Base-by-base conservation (phyloP, 2,113 vertebrate genomes). In the Larimichthys crocea region DNA sequence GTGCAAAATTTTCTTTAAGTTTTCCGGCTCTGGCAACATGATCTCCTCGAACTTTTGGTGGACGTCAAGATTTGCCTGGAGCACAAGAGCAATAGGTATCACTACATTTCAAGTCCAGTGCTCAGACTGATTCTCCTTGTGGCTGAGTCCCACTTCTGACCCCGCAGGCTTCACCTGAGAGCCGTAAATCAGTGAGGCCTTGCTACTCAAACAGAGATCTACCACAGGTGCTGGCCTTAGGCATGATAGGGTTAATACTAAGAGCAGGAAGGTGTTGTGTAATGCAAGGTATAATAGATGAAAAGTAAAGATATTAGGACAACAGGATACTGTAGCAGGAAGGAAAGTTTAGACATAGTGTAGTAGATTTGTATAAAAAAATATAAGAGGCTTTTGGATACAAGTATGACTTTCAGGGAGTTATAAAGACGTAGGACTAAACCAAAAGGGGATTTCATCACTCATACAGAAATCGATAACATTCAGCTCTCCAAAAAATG, bases 171-270 rank as follows among this genome's bases (percentile, higher is more conserved):
- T 82, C 86, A 83, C 70, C 88, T 86, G 84, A 75, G n/a, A 82
- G 86, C 57, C 26, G 74, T 91, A 87, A 79, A 90, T 92, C 84
- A 84, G 52, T 4, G 10, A 71, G 31, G 11, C 22, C 35, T 40
- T 35, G 44, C 14, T 78, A 49, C 46, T n/a, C 71, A 48, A 81
- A 74, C 72, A 86, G 61, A 70, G 19, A 78, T 24, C 49, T 42
- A 61, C 12, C 77, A 73, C 87, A 94, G 87, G 76, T 90, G 88
- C 50, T 52, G 61, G 85, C 79, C 74, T 79, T 1, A 70, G 63
- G 85, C 29, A 20, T 0, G 26, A 5, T 5, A 19, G 8, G 4
- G 53, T 48, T 62, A 63, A 50, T 14, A 22, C 5, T 3, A 3
- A 71, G 5, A 59, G 10, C 2, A 48, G 15, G 20, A 29, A 85